Evolutionary conservation across 2,888 invertebrate genomes (phyloP).

Genomic region (Ypsolopha scabrella): DNA sequence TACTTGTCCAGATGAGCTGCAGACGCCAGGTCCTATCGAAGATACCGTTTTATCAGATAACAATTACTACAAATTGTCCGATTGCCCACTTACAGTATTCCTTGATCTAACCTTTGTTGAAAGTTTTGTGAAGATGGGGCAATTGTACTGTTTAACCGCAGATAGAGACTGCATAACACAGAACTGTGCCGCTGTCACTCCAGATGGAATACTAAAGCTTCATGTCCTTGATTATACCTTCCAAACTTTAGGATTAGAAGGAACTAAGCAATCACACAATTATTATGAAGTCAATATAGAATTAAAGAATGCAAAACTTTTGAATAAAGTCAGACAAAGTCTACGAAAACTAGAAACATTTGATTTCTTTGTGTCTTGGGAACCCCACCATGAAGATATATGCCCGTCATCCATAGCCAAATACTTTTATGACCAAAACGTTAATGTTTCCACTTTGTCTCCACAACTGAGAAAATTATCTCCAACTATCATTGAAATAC

Average conservation of each 20-base stretch:
- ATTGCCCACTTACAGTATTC: slow-evolving; percentile 38
- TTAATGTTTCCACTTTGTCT: slow-evolving; percentile 26
- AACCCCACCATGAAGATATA: slow-evolving; percentile 34
- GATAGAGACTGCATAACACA: slow-evolving; percentile 42
- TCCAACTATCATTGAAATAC: slow-evolving; percentile 36
- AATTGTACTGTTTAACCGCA: slow-evolving; percentile 35
- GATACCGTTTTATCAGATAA: slow-evolving; percentile 37
- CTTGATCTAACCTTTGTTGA: slow-evolving; percentile 40
- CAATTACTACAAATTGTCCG: slow-evolving; percentile 41
- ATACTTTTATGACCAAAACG: slow-evolving; percentile 39
- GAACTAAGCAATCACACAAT: slow-evolving; percentile 34
- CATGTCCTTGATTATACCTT: slow-evolving; percentile 39
- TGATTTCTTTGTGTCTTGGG: slow-evolving; percentile 42
- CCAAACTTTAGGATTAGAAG: slow-evolving; percentile 55
- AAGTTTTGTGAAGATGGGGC: slow-evolving; percentile 45
- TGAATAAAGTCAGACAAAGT: slow-evolving; percentile 24
- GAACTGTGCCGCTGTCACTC: slow-evolving; percentile 44
- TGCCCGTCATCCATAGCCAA: slow-evolving; percentile 59
- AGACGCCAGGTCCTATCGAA: slow-evolving; percentile 31
- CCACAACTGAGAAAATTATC: slow-evolving; percentile 21
- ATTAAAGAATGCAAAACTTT: slow-evolving; percentile 25
- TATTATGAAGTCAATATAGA: slow-evolving; percentile 45
- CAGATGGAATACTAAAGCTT: slow-evolving; percentile 41
- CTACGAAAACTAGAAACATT: slow-evolving; percentile 35
- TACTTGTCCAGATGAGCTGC: slow-evolving; percentile 48